Base-by-base conservation (phyloP, 2,113 vertebrate genomes). In the Mesoclemmys tuberculata region DNA sequence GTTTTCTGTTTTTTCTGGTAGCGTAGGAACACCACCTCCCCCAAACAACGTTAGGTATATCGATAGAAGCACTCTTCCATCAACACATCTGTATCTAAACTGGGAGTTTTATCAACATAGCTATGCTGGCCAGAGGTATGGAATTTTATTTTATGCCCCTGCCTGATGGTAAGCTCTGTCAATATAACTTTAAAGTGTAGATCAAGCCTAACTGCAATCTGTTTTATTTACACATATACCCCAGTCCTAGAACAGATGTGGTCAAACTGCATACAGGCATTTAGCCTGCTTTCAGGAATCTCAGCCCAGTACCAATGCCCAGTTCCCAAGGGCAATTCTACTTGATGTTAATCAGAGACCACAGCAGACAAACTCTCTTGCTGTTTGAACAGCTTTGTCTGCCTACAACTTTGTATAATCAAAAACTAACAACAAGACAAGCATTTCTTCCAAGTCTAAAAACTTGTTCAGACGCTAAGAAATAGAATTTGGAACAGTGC, bases 401-500 rank as follows among this genome's bases (percentile, higher is more conserved):
- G 54, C 82, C 38, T 84, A 85, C 91, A 92, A 78, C 2, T 0
- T 2, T 41, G 7, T 49, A 46, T 83, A 96, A 94, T 71, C 86
- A 46, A 90, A 44, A 92, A 89, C 82, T 91, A 82, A 48, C 93
- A 61, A 88, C 58, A 84, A 90, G 55, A 84, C 18, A 79, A 26
- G 71, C 24, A 24, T 84, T 82, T 86, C 91, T 80, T 87, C 82
- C 82, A 77, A 29, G 14, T 93, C 29, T 89, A 87, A 89, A 96
- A 92, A 21, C 82, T 87, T 95, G 55, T 31, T 91, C 87, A 84
- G 82, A 80, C 46, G 75, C 86, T 94, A 95, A 89, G 78, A 93
- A 96, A 96, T 95, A 94, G 80, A 86, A 92, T 92, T 90, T 91
- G 89, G 49, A 88, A 74, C 71, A 26, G 10, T 26, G 22, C 82